Percentiles rank a stretch among this genome's conserved stretches.
Conservation (phyloP, 2,797 vertebrate species). For the Gastrophryne carolinensis region DNA sequence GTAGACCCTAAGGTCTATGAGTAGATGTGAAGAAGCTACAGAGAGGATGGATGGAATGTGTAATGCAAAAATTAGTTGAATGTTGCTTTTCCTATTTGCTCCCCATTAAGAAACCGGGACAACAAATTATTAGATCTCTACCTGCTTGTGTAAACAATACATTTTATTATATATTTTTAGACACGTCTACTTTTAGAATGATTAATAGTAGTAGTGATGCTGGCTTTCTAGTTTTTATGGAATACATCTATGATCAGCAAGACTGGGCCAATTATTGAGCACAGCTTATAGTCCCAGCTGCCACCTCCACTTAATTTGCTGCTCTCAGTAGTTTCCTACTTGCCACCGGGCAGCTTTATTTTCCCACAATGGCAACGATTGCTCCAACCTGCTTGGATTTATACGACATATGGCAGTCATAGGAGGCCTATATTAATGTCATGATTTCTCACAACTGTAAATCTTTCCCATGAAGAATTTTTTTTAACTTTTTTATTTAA, state of each 20-base stretch:
- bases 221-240: slow-evolving; percentile 1
- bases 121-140: too few species aligned
- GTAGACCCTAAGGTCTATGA: too few species aligned
- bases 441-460: background rate
- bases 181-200: background rate
- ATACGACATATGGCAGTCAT: background rate
- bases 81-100: too few species aligned
- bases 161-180: background rate
- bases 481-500: background rate
- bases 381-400: background rate
- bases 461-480: background rate
- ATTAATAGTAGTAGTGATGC: background rate
- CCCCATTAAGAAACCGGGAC: too few species aligned
- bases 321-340: background rate
- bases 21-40: too few species aligned
- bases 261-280: background rate
- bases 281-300: background rate
- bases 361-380: background rate
- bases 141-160: too few species aligned
- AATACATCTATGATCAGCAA: background rate
- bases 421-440: slow-evolving; percentile 7
- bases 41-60: too few species aligned
- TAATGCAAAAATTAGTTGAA: too few species aligned
- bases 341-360: slow-evolving; percentile 14
- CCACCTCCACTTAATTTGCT: slow-evolving; percentile 6